Evolutionary conservation across 1,140 invertebrate species (phyloP).

Genomic region (Drosophila pseudoananassae): DNA sequence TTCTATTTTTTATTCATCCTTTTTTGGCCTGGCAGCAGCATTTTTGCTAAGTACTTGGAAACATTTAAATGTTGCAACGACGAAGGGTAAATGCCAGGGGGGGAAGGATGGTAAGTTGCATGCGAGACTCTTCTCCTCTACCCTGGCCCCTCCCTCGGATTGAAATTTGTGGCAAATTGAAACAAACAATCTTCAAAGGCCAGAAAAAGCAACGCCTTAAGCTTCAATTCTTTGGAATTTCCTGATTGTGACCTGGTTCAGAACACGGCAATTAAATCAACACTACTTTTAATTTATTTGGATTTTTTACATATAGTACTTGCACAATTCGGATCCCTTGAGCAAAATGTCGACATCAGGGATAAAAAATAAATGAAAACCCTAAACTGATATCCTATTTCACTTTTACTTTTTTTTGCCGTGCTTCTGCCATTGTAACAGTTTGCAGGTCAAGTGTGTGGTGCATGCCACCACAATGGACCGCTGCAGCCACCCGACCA

Average conservation of each 20-base stretch:
- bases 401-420: not conserved
- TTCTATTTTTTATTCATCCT: not conserved
- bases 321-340: no score
- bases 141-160: conserved; percentile 38
- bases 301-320: no score
- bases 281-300: not conserved
- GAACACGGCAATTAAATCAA: not conserved
- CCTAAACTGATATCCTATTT: not conserved
- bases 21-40: conserved; percentile 55
- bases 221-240: conserved; percentile 34
- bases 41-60: conserved; percentile 74
- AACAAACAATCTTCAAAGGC: conserved; percentile 32
- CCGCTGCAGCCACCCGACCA: conserved; percentile 4
- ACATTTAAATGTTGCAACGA: conserved; percentile 71
- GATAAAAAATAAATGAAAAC: no score
- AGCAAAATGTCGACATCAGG: not conserved
- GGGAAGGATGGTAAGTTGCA: not conserved
- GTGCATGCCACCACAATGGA: conserved; percentile 69
- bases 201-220: conserved; percentile 19
- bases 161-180: conserved; percentile 41
- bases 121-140: not conserved
- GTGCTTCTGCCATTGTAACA: conserved; percentile 47
- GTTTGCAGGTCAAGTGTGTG: conserved; percentile 69
- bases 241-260: not conserved
- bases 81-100: conserved; percentile 26